Evolutionary conservation across 2,888 invertebrate species (phyloP).

Genomic region (Gandaritis pyraliata): DNA sequence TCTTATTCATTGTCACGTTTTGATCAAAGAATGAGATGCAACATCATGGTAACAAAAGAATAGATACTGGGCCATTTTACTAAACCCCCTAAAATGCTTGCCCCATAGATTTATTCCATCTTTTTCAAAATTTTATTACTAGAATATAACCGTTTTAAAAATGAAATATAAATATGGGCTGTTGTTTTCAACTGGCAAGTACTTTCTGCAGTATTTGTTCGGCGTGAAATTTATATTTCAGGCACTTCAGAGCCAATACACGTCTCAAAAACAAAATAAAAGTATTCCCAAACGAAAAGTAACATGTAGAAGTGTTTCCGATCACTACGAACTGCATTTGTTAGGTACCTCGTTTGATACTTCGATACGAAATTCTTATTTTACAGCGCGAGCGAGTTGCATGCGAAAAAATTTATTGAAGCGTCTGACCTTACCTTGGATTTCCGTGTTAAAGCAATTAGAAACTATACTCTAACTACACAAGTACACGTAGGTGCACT

Average conservation of each 20-base stretch:
- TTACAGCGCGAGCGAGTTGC: slow-evolving; percentile 14
- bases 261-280: slow-evolving; percentile 11
- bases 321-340: slow-evolving; percentile 22
- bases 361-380: slow-evolving; percentile 19
- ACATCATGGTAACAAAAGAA: too few species aligned
- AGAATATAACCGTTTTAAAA: too few species aligned
- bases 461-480: too few species aligned
- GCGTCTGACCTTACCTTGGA: too few species aligned
- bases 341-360: slow-evolving; percentile 10
- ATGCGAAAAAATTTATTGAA: not conserved
- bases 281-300: slow-evolving; percentile 21
- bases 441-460: too few species aligned
- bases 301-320: slow-evolving; percentile 19
- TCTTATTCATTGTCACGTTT: too few species aligned
- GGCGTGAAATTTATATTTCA: not conserved
- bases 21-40: too few species aligned
- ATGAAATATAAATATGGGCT: not conserved
- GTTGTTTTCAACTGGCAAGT: not conserved
- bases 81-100: too few species aligned
- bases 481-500: too few species aligned
- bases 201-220: not conserved
- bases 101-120: too few species aligned
- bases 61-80: too few species aligned
- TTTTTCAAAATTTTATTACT: too few species aligned
- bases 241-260: slow-evolving; percentile 6